Evolutionary conservation across 2,888 invertebrate genomes (phyloP).

Genomic region (Dimorphilus gyrociliatus): DNA sequence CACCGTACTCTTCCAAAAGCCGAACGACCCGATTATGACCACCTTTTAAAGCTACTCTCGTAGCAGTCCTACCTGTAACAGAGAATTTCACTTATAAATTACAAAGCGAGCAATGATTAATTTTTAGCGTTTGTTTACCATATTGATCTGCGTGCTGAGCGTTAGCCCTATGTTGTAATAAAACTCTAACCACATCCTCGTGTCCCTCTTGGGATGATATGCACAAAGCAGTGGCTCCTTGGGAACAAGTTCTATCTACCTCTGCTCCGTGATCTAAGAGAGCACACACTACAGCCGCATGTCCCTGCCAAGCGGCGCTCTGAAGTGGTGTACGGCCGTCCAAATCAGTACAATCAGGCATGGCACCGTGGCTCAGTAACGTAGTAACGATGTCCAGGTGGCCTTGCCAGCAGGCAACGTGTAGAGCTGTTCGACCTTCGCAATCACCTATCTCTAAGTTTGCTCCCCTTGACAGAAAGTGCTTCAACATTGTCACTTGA

Average conservation of each 20-base stretch:
- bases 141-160: constrained; percentile 39
- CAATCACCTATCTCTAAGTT: too few species aligned
- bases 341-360: constrained; percentile 49
- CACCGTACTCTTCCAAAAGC: constrained; percentile 44
- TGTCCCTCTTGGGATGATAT: constrained; percentile 93
- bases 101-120: too few species aligned
- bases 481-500: constrained; percentile 16
- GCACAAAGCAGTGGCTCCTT: constrained; percentile 80
- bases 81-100: too few species aligned
- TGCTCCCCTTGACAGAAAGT: constrained; percentile 36
- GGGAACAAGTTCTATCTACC: constrained; percentile 78
- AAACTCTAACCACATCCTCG: constrained; percentile 65
- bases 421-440: constrained; percentile 64
- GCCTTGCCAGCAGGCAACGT: constrained; percentile 68
- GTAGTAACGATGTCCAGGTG: constrained; percentile 79
- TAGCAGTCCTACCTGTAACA: constrained; percentile 29
- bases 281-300: constrained; percentile 62
- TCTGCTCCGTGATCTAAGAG: constrained; percentile 58
- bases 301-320: constrained; percentile 90
- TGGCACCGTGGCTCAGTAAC: constrained; percentile 63
- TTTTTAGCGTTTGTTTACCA: too few species aligned
- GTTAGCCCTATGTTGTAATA: constrained; percentile 39
- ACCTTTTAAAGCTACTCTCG: constrained; percentile 70
- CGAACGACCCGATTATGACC: constrained; percentile 63
- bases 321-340: constrained; percentile 63